Percentiles rank a stretch among this genome's conserved stretches.
These are phyloP conservation scores for Oncorhynchus kisutch DNA, from an alignment of 2,113 vertebrate genomes.

Conservation along the genomic window DNA sequence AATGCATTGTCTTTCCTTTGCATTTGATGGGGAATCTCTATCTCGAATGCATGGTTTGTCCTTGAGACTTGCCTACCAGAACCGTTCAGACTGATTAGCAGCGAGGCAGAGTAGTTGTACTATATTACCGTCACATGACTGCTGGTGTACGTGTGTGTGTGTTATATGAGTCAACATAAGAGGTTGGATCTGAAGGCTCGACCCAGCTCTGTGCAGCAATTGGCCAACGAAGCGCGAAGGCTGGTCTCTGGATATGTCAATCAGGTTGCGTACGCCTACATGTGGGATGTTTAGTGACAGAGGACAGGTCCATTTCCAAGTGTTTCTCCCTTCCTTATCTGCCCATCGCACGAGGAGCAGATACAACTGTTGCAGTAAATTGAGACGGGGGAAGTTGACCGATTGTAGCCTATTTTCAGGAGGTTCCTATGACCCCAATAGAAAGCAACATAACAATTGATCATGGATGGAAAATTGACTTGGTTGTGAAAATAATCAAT, in stretches of 20 bases:
- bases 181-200: constrained; percentile 88
- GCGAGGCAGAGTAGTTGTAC: constrained; percentile 66
- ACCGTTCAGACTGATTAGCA: constrained; percentile 50
- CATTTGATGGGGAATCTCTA: neutral
- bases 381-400: too few relatives aligned
- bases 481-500: too few relatives aligned
- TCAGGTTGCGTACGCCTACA: constrained; percentile 52
- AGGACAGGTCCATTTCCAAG: constrained; percentile 14
- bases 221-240: constrained; percentile 70
- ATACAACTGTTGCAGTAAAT: too few relatives aligned
- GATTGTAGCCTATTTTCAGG: too few relatives aligned
- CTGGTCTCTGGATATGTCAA: constrained; percentile 52
- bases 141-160: constrained; percentile 17
- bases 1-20: constrained; percentile 14
- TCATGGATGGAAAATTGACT: too few relatives aligned
- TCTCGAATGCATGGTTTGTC: constrained; percentile 34
- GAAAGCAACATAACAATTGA: too few relatives aligned
- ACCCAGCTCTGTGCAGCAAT: constrained; percentile 72
- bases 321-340: constrained; percentile 10
- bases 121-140: constrained; percentile 76
- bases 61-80: constrained; percentile 65
- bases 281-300: constrained; percentile 36
- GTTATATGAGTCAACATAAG: constrained; percentile 58
- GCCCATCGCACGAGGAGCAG: too few relatives aligned
- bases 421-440: too few relatives aligned